Evolutionary conservation across 2,888 invertebrate genomes (phyloP).

Genomic region (Caenorhabditis sp.): DNA sequence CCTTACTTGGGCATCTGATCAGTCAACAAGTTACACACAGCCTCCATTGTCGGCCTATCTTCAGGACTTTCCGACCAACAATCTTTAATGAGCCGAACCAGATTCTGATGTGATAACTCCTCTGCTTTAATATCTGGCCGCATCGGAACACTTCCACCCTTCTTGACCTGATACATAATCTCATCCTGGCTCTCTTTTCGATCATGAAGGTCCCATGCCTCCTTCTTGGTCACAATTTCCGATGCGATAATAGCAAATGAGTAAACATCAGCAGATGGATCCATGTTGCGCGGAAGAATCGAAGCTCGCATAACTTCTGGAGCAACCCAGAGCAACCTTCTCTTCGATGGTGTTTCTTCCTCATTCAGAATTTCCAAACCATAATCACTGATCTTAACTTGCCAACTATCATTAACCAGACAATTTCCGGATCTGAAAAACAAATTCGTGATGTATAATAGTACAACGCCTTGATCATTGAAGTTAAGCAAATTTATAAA

Average conservation of each 20-base stretch:
- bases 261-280: slow-evolving; percentile 59
- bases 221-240: slow-evolving; percentile 61
- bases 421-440: slow-evolving; percentile 48
- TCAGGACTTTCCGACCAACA: slow-evolving; percentile 7
- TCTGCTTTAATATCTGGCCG: slow-evolving; percentile 54
- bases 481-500: too few relatives aligned
- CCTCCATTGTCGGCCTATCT: neutral
- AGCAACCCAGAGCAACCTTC: slow-evolving; percentile 54
- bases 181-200: slow-evolving; percentile 49
- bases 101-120: too few relatives aligned
- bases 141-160: slow-evolving; percentile 40
- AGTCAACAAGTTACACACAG: neutral
- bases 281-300: slow-evolving; percentile 13
- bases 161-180: slow-evolving; percentile 55
- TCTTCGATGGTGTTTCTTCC: slow-evolving; percentile 14
- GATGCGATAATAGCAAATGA: slow-evolving; percentile 65
- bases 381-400: slow-evolving; percentile 39
- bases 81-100: neutral
- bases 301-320: slow-evolving; percentile 58
- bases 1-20: slow-evolving; percentile 26
- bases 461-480: too few relatives aligned
- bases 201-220: slow-evolving; percentile 57
- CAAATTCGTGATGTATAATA: too few relatives aligned
- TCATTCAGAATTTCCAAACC: slow-evolving; percentile 19
- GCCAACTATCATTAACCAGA: slow-evolving; percentile 64